Evolutionary conservation across 2,888 invertebrate species (phyloP), one percentile per base, ranked within the genome.

Genomic region (Oscheius onirici): DNA sequence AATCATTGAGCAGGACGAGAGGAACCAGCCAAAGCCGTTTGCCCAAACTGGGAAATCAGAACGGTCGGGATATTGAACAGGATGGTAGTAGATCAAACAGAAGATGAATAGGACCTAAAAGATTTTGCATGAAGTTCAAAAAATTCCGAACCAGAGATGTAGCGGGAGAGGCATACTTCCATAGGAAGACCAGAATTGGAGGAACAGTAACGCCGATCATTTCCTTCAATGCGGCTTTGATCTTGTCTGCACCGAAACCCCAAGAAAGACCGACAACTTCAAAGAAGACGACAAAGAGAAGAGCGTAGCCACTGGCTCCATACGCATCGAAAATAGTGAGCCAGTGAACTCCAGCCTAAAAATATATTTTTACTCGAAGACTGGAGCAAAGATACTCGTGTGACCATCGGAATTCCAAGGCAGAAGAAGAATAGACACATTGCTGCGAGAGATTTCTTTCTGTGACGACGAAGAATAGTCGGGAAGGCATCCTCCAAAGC

Each of bases 261-360:
- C 94, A 95, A 89, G 93, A 93, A 0, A 95, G 93, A 0, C 94
- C 94, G 0, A 93, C 93, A 0, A 94, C 93, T 88, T 95, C 95
- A 71, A 95, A 93, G 87, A 95, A 94, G 52, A 95, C 94, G 79
- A 95, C 93, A 89, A 94, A 94, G 55, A 95, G 90, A 75, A 95
- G 93, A 28, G 95, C 93, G 84, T 94, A 90, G 3, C 88, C 88
- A 0, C 93, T 93, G 0, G 94, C 94, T 0, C 94, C 94, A 88
- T 94, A 95, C 24, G 93, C 92, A 89, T 94, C 94, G 73, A 95
- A 90, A 81, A 95, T 91, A 86, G 94, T 93, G 28, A 95, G 93
- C 84, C 95, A 90, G 88, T 93, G 93, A 69, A 93, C 93, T 3
- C 95, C 95, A 46, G 94, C 94, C 94, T 94, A 87, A 40, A 71